Base-by-base conservation (phyloP, 2,888 invertebrate species). In the Ormyrus thymus region DNA sequence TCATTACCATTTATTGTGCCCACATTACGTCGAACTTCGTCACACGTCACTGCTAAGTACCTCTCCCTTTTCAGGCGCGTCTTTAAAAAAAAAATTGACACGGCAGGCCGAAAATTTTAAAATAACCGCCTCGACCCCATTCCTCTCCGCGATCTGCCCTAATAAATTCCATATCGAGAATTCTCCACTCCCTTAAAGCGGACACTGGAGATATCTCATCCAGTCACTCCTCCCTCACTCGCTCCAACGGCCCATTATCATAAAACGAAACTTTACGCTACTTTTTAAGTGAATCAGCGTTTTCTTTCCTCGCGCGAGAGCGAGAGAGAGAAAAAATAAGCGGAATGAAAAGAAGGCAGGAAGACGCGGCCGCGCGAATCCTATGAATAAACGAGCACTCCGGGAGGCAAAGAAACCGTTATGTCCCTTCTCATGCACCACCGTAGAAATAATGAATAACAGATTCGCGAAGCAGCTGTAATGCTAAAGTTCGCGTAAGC, bases 231-330 rank as follows among this genome's bases (percentile, higher is more conserved):
- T 46, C 6, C 58, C 53, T 45, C 50, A 8, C 66, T 50, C 9
- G 29, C 46, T 11, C 7, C 61, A 53, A n/a, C 29, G 29, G 10
- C 8, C 46, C 69, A 80, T 73, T 73, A 80, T 62, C 76, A 76
- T 80, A 76, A 69, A 77, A 43, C 69, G 53, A 77, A 80, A 80
- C 76, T 80, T 79, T 70, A 61, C 71, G 43, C 13, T 69, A 66
- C 64, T 76, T 70, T 74, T 80, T 74, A 73, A 71, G 61, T 79
- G 79, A 79, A 61, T 79, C 76, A 62, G 68, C 72, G 51, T 53
- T 71, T 79, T 56, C 50, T 55, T 66, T 58, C 29, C 9, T 53
- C 59, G 51, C 13, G 68, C 58, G 43, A 13, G 59, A 59, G 58
- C n/a, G 29, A 56, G 59, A 75, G 58, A 50, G 9, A 48, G 50